A percentile compares a stretch with the other conserved stretches of the same genome.
Evolutionary conservation across 53 echinoderm and acorn worm species (phyloP).

Genomic region (Echinometra lucunter): DNA sequence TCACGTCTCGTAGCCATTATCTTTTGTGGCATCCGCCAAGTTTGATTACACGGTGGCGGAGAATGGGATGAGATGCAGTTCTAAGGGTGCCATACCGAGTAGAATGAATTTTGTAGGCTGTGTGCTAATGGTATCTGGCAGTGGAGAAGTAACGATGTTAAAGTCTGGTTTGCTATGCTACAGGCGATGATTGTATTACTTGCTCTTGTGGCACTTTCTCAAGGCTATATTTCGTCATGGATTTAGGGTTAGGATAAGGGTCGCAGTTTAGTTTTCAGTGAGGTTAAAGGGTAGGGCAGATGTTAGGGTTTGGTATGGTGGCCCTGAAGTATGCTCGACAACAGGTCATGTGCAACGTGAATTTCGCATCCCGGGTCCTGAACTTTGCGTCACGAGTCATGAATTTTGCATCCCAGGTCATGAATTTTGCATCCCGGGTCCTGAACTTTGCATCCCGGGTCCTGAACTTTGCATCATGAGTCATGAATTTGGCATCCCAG

Average conservation of each 20-base stretch:
- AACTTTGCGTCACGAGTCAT: no score
- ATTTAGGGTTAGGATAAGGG: background rate
- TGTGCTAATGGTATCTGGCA: conserved; percentile 26
- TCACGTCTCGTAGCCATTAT: conserved; percentile 3
- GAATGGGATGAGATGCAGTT: background rate
- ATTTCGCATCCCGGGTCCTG: no score
- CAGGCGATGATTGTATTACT: background rate
- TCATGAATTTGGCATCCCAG: no score
- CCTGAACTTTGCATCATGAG: no score
- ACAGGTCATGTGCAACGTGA: no score
- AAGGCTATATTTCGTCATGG: no score
- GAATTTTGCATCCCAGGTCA: no score
- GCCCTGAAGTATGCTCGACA: no score
- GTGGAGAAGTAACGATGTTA: background rate
- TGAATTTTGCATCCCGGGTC: no score
- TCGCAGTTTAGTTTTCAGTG: background rate
- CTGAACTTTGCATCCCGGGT: no score
- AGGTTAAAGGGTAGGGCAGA: no score
- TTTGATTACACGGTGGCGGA: background rate
- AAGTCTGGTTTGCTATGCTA: background rate
- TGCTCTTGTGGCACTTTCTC: background rate
- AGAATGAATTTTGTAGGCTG: background rate
- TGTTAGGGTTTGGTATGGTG: no score
- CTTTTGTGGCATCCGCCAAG: conserved; percentile 4
- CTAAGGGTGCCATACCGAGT: background rate